Base-by-base conservation (phyloP, 1,140 invertebrate genomes). In the Tetranychus cinnabarinus region DNA sequence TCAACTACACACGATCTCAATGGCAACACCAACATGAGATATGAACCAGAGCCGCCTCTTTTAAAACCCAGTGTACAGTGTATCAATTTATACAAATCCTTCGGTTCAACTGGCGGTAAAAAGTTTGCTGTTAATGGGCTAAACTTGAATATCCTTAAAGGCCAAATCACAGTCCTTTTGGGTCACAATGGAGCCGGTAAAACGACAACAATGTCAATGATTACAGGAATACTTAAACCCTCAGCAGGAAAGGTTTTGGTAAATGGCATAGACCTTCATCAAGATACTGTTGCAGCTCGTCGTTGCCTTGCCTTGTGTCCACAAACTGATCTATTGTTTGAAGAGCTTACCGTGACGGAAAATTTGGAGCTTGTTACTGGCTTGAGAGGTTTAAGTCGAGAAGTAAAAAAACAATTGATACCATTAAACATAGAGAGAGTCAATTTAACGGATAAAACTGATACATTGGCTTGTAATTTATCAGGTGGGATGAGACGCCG, bases 401-500 rank as follows among this genome's bases (percentile, higher is more conserved):
- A 23, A 23, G 23, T 23, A 0, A 23, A 23, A 23, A 23, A 23
- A 0, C 23, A 23, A 23, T 23, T 23, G 23, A 23, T 23, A 23
- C 23, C 23, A 23, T 23, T 23, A 23, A 23, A 23, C 23, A 23
- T 23, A 23, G 23, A 23, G 23, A 23, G 23, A 23, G 23, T 23
- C 23, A 23, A 23, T 23, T 23, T 23, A 23, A 23, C 70, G 8
- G 74, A 77, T 33, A 84, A 84, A 69, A 71, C 71, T 39, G 71
- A 79, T 71, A 78, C 80, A 1, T 79, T 81, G 64, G 78, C 85
- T 0, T 80, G 79, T 68, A 81, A 84, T 66, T 72, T 89, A 5
- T 88, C 85, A 52, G 85, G 85, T 8, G 88, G 88, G 1, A 86
- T 89, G 74, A 86, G 88, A 70, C 72, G 88, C 39, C 88, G 88